These are phyloP conservation scores for Euphydryas editha DNA, from an alignment of 2,888 invertebrate genomes.

Conservation along the genomic window DNA sequence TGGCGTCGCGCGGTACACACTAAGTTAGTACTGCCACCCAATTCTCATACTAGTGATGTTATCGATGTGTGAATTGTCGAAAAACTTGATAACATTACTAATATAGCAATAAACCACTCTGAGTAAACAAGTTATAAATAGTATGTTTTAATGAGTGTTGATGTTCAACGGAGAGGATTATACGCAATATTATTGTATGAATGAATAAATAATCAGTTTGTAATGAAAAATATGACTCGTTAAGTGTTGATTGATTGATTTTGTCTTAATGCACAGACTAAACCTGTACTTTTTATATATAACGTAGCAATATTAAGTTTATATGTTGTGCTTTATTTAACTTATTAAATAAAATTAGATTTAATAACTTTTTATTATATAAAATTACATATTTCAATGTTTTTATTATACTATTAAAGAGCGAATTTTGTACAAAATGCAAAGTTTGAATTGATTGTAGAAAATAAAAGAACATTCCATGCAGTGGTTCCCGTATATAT, in stretches of 20 bases:
- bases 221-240: not conserved
- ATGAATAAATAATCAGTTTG: not conserved
- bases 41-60: conserved; percentile 34
- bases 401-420: not conserved
- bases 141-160: not conserved
- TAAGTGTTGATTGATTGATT: not conserved
- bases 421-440: not conserved
- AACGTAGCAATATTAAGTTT: no score
- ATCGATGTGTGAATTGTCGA: conserved; percentile 10
- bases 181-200: not conserved
- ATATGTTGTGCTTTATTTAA: no score
- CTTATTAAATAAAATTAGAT: no score
- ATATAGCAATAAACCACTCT: conserved; percentile 26
- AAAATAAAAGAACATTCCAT: conserved; percentile 31
- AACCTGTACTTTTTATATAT: conserved; percentile 1
- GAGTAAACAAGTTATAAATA: conserved; percentile 15
- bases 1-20: conserved; percentile 73
- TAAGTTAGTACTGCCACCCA: conserved; percentile 76
- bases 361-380: not conserved
- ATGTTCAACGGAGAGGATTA: not conserved
- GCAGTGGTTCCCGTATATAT: conserved; percentile 35
- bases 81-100: conserved; percentile 32
- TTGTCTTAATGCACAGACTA: not conserved
- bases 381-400: not conserved
- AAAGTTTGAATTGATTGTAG: not conserved